These are phyloP conservation scores for Pseudonaja textilis DNA, from an alignment of 2,113 vertebrate species.

Conservation along the genomic window DNA sequence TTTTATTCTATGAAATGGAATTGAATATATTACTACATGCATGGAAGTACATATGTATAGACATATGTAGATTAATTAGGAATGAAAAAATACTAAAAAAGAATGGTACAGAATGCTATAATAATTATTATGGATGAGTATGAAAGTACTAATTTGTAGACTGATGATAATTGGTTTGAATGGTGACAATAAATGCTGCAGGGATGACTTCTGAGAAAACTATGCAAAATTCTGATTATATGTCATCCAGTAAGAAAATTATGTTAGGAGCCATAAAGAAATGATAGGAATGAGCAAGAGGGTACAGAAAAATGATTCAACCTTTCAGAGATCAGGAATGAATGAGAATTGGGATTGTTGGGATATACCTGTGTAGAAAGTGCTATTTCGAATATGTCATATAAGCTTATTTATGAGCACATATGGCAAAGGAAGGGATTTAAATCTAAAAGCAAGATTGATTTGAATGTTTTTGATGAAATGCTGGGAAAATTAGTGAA, in stretches of 20 bases:
- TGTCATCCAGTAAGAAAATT: background rate
- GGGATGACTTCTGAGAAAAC: background rate
- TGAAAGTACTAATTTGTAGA: background rate
- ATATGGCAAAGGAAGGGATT: background rate
- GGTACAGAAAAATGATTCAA: background rate
- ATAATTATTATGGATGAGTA: background rate
- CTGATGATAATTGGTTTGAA: background rate
- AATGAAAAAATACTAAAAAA: background rate
- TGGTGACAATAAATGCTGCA: background rate
- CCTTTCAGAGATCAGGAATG: background rate
- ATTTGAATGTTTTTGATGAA: background rate
- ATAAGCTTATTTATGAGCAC: background rate
- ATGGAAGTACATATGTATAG: background rate
- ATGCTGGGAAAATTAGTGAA: background rate
- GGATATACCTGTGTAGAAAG: background rate
- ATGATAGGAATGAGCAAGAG: background rate
- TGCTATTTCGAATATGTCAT: background rate
- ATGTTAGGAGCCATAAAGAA: background rate
- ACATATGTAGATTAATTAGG: background rate
- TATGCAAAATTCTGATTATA: background rate
- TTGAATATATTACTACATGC: background rate
- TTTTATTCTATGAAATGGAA: background rate
- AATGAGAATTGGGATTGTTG: background rate
- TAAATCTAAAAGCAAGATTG: background rate
- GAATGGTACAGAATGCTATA: background rate